Evolutionary conservation across 2,888 invertebrate species (phyloP), one percentile per base, ranked within the genome.

Genomic region (Spisula subtruncata): DNA sequence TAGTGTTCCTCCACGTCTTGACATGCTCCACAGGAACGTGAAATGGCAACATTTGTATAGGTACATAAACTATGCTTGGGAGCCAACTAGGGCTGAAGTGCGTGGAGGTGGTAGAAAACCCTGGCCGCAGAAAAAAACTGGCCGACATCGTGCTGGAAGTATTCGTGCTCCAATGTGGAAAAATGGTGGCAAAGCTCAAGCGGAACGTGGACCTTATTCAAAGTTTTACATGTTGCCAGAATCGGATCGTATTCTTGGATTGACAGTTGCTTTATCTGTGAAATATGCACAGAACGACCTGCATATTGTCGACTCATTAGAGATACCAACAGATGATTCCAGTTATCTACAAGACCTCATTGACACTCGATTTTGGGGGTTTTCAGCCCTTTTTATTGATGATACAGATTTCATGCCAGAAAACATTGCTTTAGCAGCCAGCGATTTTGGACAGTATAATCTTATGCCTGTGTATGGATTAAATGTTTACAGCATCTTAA

Each of bases 401-500:
- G 98, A 98, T 93, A 97, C 97, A 79, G 99, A 99, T 96, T 97
- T 98, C 83, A 98, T 99, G 97, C 98, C 99, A 0, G 97, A 98
- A 92, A 99, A 99, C 96, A 98, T 99, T 92, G 98, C 98, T 80
- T 97, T 98, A 54, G 99, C 99, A 0, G 98, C 98, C 4, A 98
- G 98, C 94, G 94, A 96, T 4, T 97, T 99, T n/a, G 97, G 97
- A 60, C 98, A 98, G 96, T 98, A 99, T 60, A 99, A 98, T 97
- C 97, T 99, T 41, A 99, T 99, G 98, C 99, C 99, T 16, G 98
- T 98, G 0, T 99, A 99, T 97, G 97, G 97, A 60, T 97, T 99
- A 25, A 99, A 99, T 97, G 99, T 99, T 0, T 98, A 98, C 97
- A 99, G 99, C 56, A 99, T 99, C 98, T 96, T 99, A 91, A 99